Conservation (phyloP, 2,888 invertebrate species). For the Exocentrus adspersus region DNA sequence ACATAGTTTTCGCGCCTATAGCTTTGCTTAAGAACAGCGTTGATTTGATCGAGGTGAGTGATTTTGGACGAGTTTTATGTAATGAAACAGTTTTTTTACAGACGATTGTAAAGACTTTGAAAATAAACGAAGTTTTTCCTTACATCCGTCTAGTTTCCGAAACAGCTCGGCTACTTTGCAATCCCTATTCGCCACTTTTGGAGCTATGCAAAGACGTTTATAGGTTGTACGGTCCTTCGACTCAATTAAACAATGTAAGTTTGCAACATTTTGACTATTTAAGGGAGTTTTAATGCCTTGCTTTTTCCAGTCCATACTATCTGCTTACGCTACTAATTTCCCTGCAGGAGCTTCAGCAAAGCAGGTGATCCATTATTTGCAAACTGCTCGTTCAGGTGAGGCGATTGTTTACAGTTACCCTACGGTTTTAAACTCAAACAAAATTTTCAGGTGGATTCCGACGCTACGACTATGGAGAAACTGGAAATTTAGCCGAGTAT, state of each 20-base stretch:
- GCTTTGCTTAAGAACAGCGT: not conserved
- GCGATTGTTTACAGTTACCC: too few species aligned
- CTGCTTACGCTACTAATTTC: not conserved
- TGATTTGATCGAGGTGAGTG: not conserved
- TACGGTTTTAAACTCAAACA: too few species aligned
- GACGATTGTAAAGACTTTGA: not conserved
- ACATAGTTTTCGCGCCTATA: not conserved
- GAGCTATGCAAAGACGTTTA: not conserved
- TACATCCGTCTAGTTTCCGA: not conserved
- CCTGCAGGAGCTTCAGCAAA: slow-evolving; percentile 65
- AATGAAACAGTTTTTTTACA: not conserved
- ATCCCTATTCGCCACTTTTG: not conserved
- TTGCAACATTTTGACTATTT: too few species aligned
- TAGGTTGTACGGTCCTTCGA: not conserved
- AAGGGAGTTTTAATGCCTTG: too few species aligned
- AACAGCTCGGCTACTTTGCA: not conserved
- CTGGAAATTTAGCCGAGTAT: slow-evolving; percentile 30
- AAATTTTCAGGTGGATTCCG: slow-evolving; percentile 63
- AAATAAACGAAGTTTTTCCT: not conserved
- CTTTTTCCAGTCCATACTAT: not conserved
- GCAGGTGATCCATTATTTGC: slow-evolving; percentile 72
- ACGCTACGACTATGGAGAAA: slow-evolving; percentile 67
- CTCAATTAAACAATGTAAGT: slow-evolving; percentile 6
- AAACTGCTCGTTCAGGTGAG: slow-evolving; percentile 44
- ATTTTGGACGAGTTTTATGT: too few species aligned